Conservation (phyloP, 1,140 invertebrate genomes). For the Drosophila sproati region DNA sequence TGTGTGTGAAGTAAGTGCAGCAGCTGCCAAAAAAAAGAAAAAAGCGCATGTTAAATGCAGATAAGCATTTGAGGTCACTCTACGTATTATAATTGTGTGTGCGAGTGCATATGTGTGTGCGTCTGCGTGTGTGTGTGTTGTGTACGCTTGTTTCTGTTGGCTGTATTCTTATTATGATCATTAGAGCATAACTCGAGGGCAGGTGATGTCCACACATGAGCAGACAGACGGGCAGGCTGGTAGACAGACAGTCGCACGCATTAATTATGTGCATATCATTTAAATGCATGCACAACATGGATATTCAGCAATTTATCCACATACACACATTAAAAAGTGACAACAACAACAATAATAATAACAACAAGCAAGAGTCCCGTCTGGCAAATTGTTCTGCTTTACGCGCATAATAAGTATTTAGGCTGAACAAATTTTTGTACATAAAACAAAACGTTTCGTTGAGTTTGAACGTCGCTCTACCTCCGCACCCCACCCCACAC, state of each 20-base stretch:
- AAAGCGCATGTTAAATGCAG: constrained; percentile 61
- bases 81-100: constrained; percentile 52
- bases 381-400: constrained; percentile 52
- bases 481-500: constrained; percentile 2
- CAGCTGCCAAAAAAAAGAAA: constrained; percentile 70
- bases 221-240: constrained; percentile 11
- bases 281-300: constrained; percentile 29
- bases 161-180: constrained; percentile 63
- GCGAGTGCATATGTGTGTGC: constrained; percentile 7
- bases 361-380: constrained; percentile 22
- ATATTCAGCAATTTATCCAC: constrained; percentile 13
- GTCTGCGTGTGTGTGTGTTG: constrained; percentile 20
- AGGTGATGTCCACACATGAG: constrained; percentile 74
- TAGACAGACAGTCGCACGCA: constrained; percentile 49
- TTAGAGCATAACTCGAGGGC: constrained; percentile 74
- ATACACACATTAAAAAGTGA: constrained; percentile 33
- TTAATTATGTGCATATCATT: constrained; percentile 66
- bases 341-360: constrained; percentile 33
- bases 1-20: constrained; percentile 37
- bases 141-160: constrained; percentile 45
- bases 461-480: constrained; percentile 15
- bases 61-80: constrained; percentile 53
- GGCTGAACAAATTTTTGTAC: constrained; percentile 40
- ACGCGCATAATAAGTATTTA: constrained; percentile 48
- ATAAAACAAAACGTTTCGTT: constrained; percentile 45